Evolutionary conservation across 1,140 invertebrate species (phyloP), one percentile per base, ranked within the genome.

Genomic region (Oryctes rhinoceros): DNA sequence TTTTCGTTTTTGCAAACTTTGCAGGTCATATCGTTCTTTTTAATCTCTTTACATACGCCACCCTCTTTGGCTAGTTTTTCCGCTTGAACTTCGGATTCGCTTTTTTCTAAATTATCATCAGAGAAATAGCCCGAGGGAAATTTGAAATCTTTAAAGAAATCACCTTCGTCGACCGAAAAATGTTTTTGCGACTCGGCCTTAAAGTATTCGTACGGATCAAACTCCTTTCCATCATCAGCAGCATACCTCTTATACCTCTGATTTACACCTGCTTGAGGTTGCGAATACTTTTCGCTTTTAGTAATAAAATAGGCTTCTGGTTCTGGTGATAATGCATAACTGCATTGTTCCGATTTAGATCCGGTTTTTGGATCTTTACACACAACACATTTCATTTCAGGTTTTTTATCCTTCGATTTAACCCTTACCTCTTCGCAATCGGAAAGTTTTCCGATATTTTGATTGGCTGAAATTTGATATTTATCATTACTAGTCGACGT

Each of bases 1-100:
- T 92, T 91, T 0, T 91, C 89, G 83, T 94, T 90, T 82, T 91
- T 91, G 83, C 94, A 95, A 3, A 92, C 87, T 53, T 89, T 91
- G 83, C 94, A 95, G 6, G 88, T 90, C 88, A 92, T 91, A 11
- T 90, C 90, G 82, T 92, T 91, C 83, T 89, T 92, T 75, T 90
- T 86, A 0, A 92, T 88, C 85, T 92, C 90, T 81, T 90, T 88
- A 81, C 93, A 94, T 81, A 90, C 89, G 78, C 89, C 90, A n/a
- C 90, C 90, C 82, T 90, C 89, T 86, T 91, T 88, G 82, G 89
- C 89, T 7, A 91, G 87, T 86, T 91, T 89, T 30, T 89, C 90
- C 20, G 90, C 88, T 85, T 91, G 89, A 82, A 89, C 86, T 86
- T 91, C 90, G 1, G 90, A 91, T 44, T 88, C 86, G 79, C 85